Evolutionary conservation across 2,113 vertebrate genomes (phyloP).

Genomic region (Triplophysa rosa): DNA sequence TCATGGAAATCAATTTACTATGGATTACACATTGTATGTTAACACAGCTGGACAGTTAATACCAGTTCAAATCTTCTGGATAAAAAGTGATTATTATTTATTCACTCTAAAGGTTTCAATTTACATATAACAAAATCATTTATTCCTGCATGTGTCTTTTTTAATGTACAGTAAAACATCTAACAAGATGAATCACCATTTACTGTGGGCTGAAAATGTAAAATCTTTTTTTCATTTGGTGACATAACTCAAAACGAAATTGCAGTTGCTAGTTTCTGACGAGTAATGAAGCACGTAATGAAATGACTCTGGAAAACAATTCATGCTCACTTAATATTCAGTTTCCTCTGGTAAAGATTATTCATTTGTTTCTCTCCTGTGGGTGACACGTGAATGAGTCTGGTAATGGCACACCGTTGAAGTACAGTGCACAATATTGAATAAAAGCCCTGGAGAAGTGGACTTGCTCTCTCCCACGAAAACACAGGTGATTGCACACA

Average conservation of each 20-base stretch:
- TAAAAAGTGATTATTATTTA: background rate
- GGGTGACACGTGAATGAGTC: conserved; percentile 18
- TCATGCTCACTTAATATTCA: conserved; percentile 14
- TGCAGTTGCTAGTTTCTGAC: conserved; percentile 25
- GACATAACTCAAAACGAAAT: conserved; percentile 32
- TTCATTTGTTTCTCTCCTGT: conserved; percentile 7
- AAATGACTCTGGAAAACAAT: conserved; percentile 42
- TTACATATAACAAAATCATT: background rate
- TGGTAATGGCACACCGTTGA: conserved; percentile 7
- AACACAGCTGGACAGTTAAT: background rate
- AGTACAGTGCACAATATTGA: background rate
- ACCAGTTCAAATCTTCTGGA: background rate
- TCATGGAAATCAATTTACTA: too few species aligned
- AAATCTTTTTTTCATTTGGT: background rate
- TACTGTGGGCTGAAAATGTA: background rate
- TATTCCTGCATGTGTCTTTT: background rate
- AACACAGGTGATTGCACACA: background rate
- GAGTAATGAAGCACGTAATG: conserved; percentile 45
- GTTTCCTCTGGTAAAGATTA: conserved; percentile 10
- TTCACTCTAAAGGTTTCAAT: background rate
- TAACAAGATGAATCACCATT: conserved; percentile 21
- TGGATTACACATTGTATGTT: too few species aligned
- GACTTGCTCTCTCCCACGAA: background rate
- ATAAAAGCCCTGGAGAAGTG: conserved; percentile 3
- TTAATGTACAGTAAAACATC: background rate